phyloP scores from a whole-genome alignment of 1,140 invertebrate species.

The Bombus sylvicola region DNA sequence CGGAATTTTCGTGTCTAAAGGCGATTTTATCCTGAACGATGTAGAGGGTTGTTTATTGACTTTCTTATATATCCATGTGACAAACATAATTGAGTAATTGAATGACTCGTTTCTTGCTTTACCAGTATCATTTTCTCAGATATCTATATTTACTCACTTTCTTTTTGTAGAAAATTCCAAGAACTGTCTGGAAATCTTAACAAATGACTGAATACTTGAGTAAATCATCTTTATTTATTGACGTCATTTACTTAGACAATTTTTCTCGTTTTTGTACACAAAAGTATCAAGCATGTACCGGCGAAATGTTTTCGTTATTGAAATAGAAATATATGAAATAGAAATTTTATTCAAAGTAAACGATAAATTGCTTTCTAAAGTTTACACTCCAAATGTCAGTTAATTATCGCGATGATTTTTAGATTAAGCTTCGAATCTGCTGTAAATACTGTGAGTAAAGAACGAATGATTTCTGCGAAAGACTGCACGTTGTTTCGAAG shows the following conservation, averaged over 20 bases:
- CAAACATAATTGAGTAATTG: background rate
- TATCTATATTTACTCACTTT: background rate
- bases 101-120: background rate
- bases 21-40: background rate
- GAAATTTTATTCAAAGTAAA: no score
- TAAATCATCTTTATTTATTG: background rate
- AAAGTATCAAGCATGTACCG: no score
- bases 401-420: background rate
- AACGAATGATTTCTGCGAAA: background rate
- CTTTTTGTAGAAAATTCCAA: background rate
- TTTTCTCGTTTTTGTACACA: no score
- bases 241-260: background rate
- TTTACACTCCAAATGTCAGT: background rate
- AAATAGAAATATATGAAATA: no score
- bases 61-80: background rate
- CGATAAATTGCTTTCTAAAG: no score
- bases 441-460: no score
- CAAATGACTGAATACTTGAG: no score
- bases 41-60: background rate
- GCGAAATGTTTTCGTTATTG: background rate
- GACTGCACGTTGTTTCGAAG: background rate
- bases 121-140: background rate
- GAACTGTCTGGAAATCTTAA: no score
- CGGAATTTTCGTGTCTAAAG: background rate
- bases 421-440: background rate